Percentiles rank a stretch among this genome's conserved stretches.
Evolutionary conservation across 2,888 invertebrate genomes (phyloP).

Genomic region (Parasteatoda lunata): DNA sequence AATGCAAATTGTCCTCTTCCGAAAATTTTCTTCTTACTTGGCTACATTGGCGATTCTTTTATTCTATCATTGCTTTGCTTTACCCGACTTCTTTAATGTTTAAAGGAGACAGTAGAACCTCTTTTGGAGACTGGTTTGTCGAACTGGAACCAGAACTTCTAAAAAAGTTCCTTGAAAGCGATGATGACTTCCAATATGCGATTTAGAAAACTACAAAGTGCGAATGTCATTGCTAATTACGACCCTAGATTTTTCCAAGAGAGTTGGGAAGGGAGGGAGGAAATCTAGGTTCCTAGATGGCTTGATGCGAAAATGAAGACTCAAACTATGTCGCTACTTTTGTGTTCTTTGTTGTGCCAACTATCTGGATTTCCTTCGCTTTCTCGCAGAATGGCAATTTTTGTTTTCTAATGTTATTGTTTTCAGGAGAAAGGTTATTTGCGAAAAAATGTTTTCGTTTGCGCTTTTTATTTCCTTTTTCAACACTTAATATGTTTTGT

Average conservation of each 20-base stretch:
- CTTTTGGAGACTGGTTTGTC: constrained; percentile 6
- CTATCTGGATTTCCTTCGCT: neutral
- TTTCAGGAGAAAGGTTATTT: constrained; percentile 22
- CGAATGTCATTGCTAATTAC: constrained; percentile 65
- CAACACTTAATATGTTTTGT: neutral
- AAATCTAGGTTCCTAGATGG: neutral
- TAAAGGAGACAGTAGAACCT: constrained; percentile 14
- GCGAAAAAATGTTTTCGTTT: neutral
- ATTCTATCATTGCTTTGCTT: constrained; percentile 11
- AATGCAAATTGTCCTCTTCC: constrained; percentile 57
- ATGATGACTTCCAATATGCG: constrained; percentile 56
- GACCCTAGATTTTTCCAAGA: neutral
- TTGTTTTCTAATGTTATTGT: constrained; percentile 40
- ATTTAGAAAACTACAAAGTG: constrained; percentile 47
- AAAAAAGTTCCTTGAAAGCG: constrained; percentile 10
- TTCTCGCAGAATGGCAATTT: neutral
- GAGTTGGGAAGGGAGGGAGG: neutral
- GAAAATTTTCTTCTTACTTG: constrained; percentile 11
- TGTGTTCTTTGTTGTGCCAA: neutral
- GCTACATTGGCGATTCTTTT: neutral
- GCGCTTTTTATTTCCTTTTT: neutral
- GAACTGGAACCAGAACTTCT: constrained; percentile 5
- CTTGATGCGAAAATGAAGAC: constrained; percentile 64
- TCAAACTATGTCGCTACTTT: constrained; percentile 18
- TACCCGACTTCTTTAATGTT: constrained; percentile 10